Evolutionary conservation across 2,113 vertebrate genomes (phyloP).

Genomic region (Gymnocephalus cernua): DNA sequence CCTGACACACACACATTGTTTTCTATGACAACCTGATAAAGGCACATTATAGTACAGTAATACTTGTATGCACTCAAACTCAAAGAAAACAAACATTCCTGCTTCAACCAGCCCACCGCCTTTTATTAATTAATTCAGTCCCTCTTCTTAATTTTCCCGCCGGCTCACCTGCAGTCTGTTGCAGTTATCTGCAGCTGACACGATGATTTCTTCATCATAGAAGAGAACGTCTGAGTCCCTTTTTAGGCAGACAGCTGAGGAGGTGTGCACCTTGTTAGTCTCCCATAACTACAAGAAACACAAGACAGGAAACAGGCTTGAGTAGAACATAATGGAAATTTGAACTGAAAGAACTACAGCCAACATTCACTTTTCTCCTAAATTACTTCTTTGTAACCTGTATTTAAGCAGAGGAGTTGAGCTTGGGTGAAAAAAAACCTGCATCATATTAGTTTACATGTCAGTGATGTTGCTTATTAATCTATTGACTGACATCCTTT

Average conservation of each 20-base stretch:
- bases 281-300: constrained; percentile 90
- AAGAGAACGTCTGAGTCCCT: constrained; percentile 92
- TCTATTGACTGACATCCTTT: neutral
- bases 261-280: constrained; percentile 91
- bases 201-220: constrained; percentile 79
- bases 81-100: constrained; percentile 3
- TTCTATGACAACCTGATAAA: neutral
- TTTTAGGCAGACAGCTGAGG: constrained; percentile 89
- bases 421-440: neutral
- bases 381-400: neutral
- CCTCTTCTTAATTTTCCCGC: neutral
- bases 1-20: constrained; percentile 73
- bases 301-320: neutral
- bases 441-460: neutral
- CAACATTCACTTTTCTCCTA: neutral
- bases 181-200: constrained; percentile 90
- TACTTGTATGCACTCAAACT: neutral
- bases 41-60: neutral
- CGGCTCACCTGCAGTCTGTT: constrained; percentile 89
- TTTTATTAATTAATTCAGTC: neutral
- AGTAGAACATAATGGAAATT: neutral
- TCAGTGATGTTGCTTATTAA: neutral
- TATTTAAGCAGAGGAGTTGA: neutral
- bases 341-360: neutral
- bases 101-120: neutral